A percentile compares a stretch with the other conserved stretches of the same genome.
These are phyloP conservation scores for Tetrax tetrax DNA, from an alignment of 2,113 vertebrate species.

Conservation along the genomic window DNA sequence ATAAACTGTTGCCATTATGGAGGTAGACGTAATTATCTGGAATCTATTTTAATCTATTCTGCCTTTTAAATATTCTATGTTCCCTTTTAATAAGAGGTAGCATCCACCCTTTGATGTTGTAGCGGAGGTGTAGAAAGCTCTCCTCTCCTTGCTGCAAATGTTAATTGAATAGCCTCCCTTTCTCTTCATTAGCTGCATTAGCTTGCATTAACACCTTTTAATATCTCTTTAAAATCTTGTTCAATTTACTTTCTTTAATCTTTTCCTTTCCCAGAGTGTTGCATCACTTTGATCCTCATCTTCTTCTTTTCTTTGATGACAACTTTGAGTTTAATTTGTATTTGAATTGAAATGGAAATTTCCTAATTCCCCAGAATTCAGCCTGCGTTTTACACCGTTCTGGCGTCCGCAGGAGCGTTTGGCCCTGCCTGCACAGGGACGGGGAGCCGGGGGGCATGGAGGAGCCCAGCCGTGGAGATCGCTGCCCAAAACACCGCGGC, in stretches of 20 bases:
- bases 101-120: conserved; percentile 79
- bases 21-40: conserved; percentile 71
- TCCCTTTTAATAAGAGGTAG: conserved; percentile 78
- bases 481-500: neutral
- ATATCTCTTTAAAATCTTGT: conserved; percentile 81
- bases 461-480: rapidly evolving
- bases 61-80: conserved; percentile 75
- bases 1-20: conserved; percentile 75
- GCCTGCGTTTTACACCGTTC: neutral
- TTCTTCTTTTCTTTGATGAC: conserved; percentile 79
- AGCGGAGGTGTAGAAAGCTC: conserved; percentile 75
- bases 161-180: conserved; percentile 79
- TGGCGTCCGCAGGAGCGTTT: neutral
- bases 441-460: neutral
- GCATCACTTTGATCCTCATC: conserved; percentile 82
- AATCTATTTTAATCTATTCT: conserved; percentile 78
- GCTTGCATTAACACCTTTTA: conserved; percentile 85
- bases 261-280: conserved; percentile 74
- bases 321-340: conserved; percentile 81
- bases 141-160: conserved; percentile 72
- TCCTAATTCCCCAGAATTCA: conserved; percentile 66
- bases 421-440: neutral
- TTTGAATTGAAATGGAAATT: conserved; percentile 85
- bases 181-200: conserved; percentile 80
- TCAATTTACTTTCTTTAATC: conserved; percentile 86